phyloP scores from a whole-genome alignment of 1,140 invertebrate species.

The Magallana ariakensis region DNA sequence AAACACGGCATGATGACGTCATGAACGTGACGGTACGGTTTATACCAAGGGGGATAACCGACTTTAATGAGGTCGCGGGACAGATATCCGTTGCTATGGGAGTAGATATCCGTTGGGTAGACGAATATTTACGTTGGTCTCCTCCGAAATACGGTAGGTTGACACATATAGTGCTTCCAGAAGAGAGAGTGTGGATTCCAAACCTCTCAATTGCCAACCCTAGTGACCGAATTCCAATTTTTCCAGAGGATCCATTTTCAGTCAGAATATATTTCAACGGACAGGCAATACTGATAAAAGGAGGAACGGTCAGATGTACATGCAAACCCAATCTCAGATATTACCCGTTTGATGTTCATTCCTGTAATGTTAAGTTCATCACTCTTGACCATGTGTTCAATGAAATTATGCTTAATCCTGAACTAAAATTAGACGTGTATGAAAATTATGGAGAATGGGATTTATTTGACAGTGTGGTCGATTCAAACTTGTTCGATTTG shows the following conservation, averaged over 20 bases:
- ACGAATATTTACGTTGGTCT: constrained; percentile 39
- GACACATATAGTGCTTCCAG: background rate
- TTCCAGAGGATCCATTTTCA: constrained; percentile 7
- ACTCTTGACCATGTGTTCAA: background rate
- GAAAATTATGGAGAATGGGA: constrained; percentile 2
- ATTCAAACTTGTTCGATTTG: constrained; percentile 16
- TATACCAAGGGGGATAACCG: constrained; percentile 42
- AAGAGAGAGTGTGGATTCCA: constrained; percentile 47
- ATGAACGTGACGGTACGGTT: constrained; percentile 41
- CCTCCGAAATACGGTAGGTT: constrained; percentile 16
- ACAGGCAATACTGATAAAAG: constrained; percentile 24
- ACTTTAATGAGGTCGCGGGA: constrained; percentile 49
- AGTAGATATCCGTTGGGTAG: constrained; percentile 44
- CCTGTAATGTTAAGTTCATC: constrained; percentile 20
- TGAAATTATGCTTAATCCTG: constrained; percentile 9
- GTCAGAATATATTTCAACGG: constrained; percentile 37
- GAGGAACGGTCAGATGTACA: background rate
- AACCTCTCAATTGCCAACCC: constrained; percentile 34
- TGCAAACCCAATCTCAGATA: constrained; percentile 41
- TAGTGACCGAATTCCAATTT: background rate
- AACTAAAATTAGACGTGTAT: constrained; percentile 36
- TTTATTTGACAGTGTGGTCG: background rate
- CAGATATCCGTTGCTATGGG: constrained; percentile 44
- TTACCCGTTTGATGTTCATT: constrained; percentile 54
- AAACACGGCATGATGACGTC: background rate